phyloP scores from a whole-genome alignment of 2,888 invertebrate genomes.

The Dinocampus coccinellae region DNA sequence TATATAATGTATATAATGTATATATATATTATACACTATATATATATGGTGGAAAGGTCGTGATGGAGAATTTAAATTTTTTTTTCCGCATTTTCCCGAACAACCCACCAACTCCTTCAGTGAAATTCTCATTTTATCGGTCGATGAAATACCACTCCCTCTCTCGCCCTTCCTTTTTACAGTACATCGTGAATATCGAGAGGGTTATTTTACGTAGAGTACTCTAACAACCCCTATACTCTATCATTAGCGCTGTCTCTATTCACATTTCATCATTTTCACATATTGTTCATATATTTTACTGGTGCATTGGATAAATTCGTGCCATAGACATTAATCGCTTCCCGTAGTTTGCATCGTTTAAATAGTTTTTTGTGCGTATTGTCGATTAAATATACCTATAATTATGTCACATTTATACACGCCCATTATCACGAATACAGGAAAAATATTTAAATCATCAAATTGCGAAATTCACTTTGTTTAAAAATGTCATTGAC shows the following conservation, averaged over 20 bases:
- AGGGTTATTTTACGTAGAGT: conserved; percentile 50
- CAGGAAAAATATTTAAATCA: neutral
- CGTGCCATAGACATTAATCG: conserved; percentile 23
- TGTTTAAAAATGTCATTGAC: too few relatives aligned
- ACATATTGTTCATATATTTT: too few relatives aligned
- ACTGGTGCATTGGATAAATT: conserved; percentile 35
- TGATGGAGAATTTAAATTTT: conserved; percentile 33
- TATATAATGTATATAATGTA: neutral
- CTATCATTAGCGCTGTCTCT: neutral
- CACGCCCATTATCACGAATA: neutral
- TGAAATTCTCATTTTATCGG: conserved; percentile 30
- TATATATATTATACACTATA: too few relatives aligned
- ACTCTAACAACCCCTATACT: conserved; percentile 4
- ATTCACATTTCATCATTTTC: neutral
- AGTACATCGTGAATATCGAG: conserved; percentile 50
- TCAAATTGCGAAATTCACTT: neutral
- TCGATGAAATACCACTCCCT: conserved; percentile 38
- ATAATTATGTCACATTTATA: conserved; percentile 35
- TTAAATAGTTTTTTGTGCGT: conserved; percentile 28
- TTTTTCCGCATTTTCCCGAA: conserved; percentile 28
- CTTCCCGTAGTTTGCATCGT: conserved; percentile 31
- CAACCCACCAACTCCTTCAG: conserved; percentile 32
- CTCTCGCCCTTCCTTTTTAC: neutral
- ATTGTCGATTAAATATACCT: conserved; percentile 35
- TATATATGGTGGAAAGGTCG: neutral